Base-by-base conservation (phyloP, 1,140 invertebrate genomes). In the Gonioctena quinquepunctata region DNA sequence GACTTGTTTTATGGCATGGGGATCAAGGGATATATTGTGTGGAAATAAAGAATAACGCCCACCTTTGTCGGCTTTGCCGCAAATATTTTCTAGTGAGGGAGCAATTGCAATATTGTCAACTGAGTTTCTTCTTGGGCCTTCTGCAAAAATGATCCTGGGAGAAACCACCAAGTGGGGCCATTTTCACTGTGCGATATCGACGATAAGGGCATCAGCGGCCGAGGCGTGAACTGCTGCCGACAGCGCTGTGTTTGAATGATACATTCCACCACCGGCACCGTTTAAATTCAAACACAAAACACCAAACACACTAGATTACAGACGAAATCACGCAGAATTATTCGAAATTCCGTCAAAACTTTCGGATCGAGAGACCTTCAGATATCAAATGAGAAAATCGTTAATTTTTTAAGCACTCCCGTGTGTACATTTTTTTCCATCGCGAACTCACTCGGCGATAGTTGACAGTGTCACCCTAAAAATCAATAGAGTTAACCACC, bases 381-480 rank as follows among this genome's bases (percentile, higher is more conserved):
- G 19, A 56, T 28, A 33, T 11, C 33, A 63, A n/a, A n/a, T n/a
- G n/a, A n/a, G n/a, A n/a, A n/a, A n/a, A n/a, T n/a, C 52, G 25
- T 69, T 48, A 70, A 68, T 77, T 76, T 75, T 78, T 77, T 75
- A 65, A 66, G 66, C 72, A 66, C 74, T 68, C 73, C 61, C 70
- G 71, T 71, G 70, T 78, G 81, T 76, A 76, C 8, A 76, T 79
- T 80, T 80, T 82, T 82, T 85, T 79, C 82, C 80, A 82, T 83
- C 83, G 83, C 82, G 83, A 82, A 82, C 72, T 78, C 77, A 84
- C 83, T 83, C 82, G 80, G 83, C 82, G 80, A 73, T 70, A 78
- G 84, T 87, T 87, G 86, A 86, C 86, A 88, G 85, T 88, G 87
- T 88, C 86, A 88, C 87, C 86, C 87, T 87, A 87, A 88, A 88